phyloP scores from a whole-genome alignment of 2,888 invertebrate genomes.

The Drosophila pegasa region DNA sequence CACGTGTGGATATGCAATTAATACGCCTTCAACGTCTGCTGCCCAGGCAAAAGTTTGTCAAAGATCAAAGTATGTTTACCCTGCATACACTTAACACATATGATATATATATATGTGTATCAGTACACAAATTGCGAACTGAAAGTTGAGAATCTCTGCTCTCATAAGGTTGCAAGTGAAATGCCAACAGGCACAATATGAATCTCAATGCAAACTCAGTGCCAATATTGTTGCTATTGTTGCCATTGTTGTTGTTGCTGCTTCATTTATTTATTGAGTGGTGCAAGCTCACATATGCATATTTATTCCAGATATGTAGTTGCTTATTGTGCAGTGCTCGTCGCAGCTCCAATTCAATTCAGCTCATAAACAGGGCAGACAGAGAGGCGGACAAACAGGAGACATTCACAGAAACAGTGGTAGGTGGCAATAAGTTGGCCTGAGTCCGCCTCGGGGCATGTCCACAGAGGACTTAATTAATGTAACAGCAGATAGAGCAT shows the following conservation, averaged over 20 bases:
- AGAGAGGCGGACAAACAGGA: conserved; percentile 20
- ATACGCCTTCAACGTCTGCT: conserved; percentile 32
- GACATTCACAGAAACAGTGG: conserved; percentile 14
- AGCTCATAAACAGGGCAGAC: conserved; percentile 37
- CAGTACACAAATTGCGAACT: conserved; percentile 36
- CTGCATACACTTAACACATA: conserved; percentile 2
- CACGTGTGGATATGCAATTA: conserved; percentile 31
- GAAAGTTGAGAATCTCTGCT: conserved; percentile 27
- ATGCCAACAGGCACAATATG: conserved; percentile 41
- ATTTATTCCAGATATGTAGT: conserved; percentile 23
- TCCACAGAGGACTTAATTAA: conserved; percentile 50
- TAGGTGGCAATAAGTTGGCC: conserved; percentile 34
- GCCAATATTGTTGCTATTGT: conserved; percentile 27
- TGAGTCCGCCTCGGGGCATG: conserved; percentile 9
- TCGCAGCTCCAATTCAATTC: conserved; percentile 56
- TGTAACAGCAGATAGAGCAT: conserved; percentile 31
- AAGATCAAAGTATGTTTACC: conserved; percentile 49
- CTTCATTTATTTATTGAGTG: conserved; percentile 38
- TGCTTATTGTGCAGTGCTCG: conserved; percentile 17
- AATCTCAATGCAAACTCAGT: conserved; percentile 56
- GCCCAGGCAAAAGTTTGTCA: conserved; percentile 32
- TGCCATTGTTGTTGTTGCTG: conserved; percentile 19
- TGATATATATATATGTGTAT: conserved; percentile 15
- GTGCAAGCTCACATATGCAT: conserved; percentile 29
- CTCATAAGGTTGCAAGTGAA: conserved; percentile 21